These are phyloP conservation scores for Palythoa heliodiscus DNA, from an alignment of 92 coral and sea anemone species.

Conservation along the genomic window DNA sequence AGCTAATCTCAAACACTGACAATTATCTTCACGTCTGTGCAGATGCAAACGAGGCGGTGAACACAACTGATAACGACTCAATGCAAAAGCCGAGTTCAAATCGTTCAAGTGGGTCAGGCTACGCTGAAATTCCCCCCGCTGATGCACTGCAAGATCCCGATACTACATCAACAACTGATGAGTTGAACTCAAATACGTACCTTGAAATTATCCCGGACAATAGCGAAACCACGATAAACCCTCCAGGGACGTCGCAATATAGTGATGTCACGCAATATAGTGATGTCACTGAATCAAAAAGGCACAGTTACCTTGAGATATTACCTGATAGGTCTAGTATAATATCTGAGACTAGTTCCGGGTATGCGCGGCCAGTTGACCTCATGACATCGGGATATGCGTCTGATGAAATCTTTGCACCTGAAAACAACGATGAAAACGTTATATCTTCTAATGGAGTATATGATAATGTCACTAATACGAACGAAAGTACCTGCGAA, in stretches of 20 bases:
- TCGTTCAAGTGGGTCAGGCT: constrained; percentile 74
- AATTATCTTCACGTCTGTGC: not conserved
- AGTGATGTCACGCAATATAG: not conserved
- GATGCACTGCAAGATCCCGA: not conserved
- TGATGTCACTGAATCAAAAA: not conserved
- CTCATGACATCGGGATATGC: constrained; percentile 34
- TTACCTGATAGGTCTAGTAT: constrained; percentile 62
- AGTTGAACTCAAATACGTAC: constrained; percentile 34
- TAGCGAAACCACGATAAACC: not conserved
- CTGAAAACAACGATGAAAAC: constrained; percentile 13
- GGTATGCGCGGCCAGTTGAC: constrained; percentile 87
- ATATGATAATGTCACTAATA: constrained; percentile 26
- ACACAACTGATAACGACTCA: constrained; percentile 44
- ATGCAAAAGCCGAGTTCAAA: constrained; percentile 54
- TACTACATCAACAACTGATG: not conserved
- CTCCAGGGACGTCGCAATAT: not conserved
- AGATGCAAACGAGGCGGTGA: not conserved
- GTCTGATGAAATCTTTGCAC: not conserved
- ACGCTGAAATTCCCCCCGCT: constrained; percentile 67
- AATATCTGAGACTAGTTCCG: constrained; percentile 88
- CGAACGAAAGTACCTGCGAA: not conserved
- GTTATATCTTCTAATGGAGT: not conserved
- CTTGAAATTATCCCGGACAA: constrained; percentile 52
- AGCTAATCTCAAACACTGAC: not conserved
- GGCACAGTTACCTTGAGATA: constrained; percentile 40